A percentile compares a stretch with the other conserved stretches of the same genome.
These are phyloP conservation scores for Celastrina argiolus DNA, from an alignment of 2,888 invertebrate species.

Conservation along the genomic window DNA sequence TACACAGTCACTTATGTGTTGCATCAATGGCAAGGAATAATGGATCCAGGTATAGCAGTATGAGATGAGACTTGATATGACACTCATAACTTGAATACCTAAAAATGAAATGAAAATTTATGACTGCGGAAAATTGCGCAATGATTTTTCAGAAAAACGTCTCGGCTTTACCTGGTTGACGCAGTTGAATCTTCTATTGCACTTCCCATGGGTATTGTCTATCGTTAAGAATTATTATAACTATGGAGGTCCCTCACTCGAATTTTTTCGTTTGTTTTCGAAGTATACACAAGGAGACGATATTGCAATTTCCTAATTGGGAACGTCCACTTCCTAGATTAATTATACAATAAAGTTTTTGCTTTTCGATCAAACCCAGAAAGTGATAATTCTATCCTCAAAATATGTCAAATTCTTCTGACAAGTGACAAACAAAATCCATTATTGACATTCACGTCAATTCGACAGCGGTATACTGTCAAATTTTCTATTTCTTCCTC, in stretches of 20 bases:
- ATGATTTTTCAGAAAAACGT: conserved; percentile 36
- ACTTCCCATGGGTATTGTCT: conserved; percentile 56
- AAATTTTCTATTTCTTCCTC: background rate
- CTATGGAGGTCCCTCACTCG: background rate
- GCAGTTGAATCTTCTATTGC: conserved; percentile 56
- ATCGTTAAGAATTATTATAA: no score
- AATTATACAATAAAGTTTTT: background rate
- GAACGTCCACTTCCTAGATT: conserved; percentile 3
- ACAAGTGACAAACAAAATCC: background rate
- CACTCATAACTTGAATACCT: conserved; percentile 29
- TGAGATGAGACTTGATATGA: conserved; percentile 50
- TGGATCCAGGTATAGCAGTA: conserved; percentile 51
- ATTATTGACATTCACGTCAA: no score
- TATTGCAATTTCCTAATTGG: background rate
- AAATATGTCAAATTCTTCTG: background rate
- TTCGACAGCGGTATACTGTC: background rate
- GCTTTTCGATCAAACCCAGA: background rate
- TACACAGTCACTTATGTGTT: conserved; percentile 52
- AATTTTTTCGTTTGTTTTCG: background rate
- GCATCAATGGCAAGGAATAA: conserved; percentile 51
- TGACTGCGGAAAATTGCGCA: conserved; percentile 50
- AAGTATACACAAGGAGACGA: background rate
- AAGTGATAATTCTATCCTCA: background rate
- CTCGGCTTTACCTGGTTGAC: conserved; percentile 53
- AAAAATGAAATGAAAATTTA: conserved; percentile 28